These are phyloP conservation scores for Anoplopoma fimbria DNA, from an alignment of 2,113 vertebrate species.

Conservation along the genomic window DNA sequence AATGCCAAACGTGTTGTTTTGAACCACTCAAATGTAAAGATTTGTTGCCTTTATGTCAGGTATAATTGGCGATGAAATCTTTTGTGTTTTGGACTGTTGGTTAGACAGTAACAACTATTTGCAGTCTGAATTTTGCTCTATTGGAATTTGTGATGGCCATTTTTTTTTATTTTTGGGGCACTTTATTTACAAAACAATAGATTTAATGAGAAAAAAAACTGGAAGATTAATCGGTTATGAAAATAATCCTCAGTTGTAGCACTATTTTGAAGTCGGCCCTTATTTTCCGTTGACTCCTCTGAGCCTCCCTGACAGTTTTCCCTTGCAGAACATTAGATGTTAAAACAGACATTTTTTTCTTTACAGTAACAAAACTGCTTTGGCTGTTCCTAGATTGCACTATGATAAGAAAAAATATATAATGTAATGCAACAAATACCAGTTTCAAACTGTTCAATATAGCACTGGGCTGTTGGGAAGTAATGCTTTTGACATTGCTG, in stretches of 20 bases:
- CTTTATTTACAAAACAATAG: background rate
- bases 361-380: background rate
- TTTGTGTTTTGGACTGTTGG: too few species aligned
- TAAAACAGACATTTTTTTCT: background rate
- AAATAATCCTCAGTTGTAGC: background rate
- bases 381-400: background rate
- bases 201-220: background rate
- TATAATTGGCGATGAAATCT: background rate
- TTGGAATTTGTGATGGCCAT: background rate
- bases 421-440: background rate
- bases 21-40: too few species aligned
- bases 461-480: background rate
- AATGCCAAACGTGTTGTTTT: too few species aligned
- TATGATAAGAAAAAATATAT: background rate
- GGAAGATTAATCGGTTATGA: background rate
- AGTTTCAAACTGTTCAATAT: background rate
- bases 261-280: background rate
- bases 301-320: background rate
- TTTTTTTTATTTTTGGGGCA: background rate
- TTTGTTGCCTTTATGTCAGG: too few species aligned
- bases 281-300: background rate
- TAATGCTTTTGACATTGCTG: background rate
- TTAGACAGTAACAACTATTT: too few species aligned
- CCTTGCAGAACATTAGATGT: background rate
- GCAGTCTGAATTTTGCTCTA: too few species aligned